These are phyloP conservation scores for Anseranas semipalmata DNA, from an alignment of 2,113 vertebrate species.

Conservation along the genomic window DNA sequence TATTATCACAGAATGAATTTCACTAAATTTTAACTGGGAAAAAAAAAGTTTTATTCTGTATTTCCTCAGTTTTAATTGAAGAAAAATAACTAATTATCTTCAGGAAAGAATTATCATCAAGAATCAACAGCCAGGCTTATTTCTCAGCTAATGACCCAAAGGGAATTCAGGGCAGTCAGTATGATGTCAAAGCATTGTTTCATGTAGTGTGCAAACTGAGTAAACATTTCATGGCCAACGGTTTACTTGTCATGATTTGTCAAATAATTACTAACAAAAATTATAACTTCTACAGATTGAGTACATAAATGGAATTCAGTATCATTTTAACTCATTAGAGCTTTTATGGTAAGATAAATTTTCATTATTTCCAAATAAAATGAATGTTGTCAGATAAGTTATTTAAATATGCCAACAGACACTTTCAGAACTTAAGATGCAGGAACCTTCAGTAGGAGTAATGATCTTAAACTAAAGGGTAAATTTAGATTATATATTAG, in stretches of 20 bases:
- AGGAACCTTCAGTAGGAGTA: accelerated
- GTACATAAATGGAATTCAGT: not conserved
- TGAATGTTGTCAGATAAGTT: not conserved
- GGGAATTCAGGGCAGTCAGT: not conserved
- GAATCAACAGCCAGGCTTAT: conserved; percentile 3
- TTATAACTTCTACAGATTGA: not conserved
- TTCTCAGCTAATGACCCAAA: not conserved
- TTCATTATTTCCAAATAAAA: not conserved
- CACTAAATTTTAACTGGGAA: not conserved
- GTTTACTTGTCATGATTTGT: not conserved
- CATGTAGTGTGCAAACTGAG: not conserved
- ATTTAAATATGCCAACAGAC: not conserved
- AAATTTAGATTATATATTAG: too few species aligned
- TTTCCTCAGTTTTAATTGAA: conserved; percentile 46
- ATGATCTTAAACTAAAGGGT: too few species aligned
- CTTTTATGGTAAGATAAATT: not conserved
- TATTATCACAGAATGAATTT: not conserved
- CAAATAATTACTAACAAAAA: not conserved
- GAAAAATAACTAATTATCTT: conserved; percentile 45
- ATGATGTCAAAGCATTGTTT: not conserved
- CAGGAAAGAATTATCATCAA: not conserved
- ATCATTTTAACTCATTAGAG: not conserved
- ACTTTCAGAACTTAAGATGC: not conserved
- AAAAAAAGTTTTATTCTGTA: conserved; percentile 8
- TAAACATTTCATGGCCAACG: not conserved